Evolutionary conservation across 2,888 invertebrate genomes (phyloP).

Genomic region (Pilophorus perplexus): DNA sequence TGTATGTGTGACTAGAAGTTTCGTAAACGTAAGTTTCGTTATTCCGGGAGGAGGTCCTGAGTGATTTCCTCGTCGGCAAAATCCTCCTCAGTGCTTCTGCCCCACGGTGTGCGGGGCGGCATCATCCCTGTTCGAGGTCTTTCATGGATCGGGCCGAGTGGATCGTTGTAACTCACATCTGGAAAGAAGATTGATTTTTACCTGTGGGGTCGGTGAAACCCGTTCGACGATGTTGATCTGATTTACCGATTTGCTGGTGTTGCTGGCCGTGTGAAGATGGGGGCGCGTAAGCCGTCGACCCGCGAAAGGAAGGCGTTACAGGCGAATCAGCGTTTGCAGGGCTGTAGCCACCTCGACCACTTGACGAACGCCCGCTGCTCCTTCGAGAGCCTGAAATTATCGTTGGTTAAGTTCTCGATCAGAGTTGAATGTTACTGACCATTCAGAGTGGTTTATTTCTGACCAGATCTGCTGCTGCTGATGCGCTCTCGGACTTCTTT

Average conservation of each 20-base stretch:
- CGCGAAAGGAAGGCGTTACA: constrained; percentile 31
- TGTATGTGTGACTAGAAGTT: too few species aligned
- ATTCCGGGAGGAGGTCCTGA: constrained; percentile 71
- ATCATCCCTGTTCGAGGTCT: constrained; percentile 56
- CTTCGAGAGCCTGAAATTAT: constrained; percentile 55
- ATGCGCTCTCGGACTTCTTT: constrained; percentile 60
- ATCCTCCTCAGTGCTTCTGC: constrained; percentile 60
- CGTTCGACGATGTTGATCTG: too few species aligned
- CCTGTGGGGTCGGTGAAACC: not conserved
- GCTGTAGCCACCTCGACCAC: constrained; percentile 44
- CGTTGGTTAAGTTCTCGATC: not conserved
- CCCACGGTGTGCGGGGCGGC: constrained; percentile 52
- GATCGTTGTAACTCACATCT: constrained; percentile 60
- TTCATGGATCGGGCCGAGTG: constrained; percentile 59
- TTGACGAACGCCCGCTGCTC: constrained; percentile 59
- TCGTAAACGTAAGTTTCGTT: too few species aligned
- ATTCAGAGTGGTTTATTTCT: not conserved
- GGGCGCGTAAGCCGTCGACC: not conserved
- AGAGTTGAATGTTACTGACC: too few species aligned
- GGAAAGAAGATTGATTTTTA: constrained; percentile 40
- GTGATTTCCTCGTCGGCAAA: constrained; percentile 72
- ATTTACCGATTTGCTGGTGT: constrained; percentile 37
- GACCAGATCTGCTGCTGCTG: constrained; percentile 55
- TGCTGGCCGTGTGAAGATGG: not conserved
- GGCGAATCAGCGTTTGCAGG: constrained; percentile 43